Conservation (phyloP, 2,113 vertebrate genomes). For the Gila orcuttii region DNA sequence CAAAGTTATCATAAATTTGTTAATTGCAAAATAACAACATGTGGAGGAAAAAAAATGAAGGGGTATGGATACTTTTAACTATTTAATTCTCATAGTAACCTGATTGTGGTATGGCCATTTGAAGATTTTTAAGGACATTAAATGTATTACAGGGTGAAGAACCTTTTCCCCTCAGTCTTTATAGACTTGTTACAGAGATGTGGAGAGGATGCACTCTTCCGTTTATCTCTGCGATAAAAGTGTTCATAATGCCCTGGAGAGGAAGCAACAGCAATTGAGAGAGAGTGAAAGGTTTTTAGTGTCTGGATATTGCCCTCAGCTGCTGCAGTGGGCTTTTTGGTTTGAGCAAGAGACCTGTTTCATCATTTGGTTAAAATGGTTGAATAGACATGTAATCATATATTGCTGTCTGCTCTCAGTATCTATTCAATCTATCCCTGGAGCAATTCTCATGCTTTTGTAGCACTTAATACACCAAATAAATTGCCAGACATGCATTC, state of each 20-base stretch:
- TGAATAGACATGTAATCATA: conserved; percentile 40
- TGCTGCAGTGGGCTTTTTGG: conserved; percentile 37
- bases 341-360: conserved; percentile 25
- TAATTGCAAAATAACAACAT: no score
- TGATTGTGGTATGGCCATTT: conserved; percentile 59
- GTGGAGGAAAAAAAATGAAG: no score
- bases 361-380: conserved; percentile 42
- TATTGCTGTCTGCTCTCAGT: conserved; percentile 17
- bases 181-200: conserved; percentile 49
- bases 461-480: conserved; percentile 20
- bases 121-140: conserved; percentile 59
- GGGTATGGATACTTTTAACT: neutral
- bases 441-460: neutral
- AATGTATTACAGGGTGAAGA: conserved; percentile 24
- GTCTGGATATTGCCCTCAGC: conserved; percentile 17
- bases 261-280: conserved; percentile 46
- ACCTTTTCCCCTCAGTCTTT: conserved; percentile 43
- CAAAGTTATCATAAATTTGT: no score
- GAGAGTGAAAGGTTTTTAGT: conserved; percentile 42
- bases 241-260: conserved; percentile 53
- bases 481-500: conserved; percentile 21
- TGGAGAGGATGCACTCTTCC: conserved; percentile 46
- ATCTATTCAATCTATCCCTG: conserved; percentile 14
- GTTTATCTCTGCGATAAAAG: conserved; percentile 57
- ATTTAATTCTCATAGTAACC: conserved; percentile 59